Percentiles rank a stretch among this genome's conserved stretches.
phyloP scores from a whole-genome alignment of 2,888 invertebrate genomes.

The Gibbula magus region DNA sequence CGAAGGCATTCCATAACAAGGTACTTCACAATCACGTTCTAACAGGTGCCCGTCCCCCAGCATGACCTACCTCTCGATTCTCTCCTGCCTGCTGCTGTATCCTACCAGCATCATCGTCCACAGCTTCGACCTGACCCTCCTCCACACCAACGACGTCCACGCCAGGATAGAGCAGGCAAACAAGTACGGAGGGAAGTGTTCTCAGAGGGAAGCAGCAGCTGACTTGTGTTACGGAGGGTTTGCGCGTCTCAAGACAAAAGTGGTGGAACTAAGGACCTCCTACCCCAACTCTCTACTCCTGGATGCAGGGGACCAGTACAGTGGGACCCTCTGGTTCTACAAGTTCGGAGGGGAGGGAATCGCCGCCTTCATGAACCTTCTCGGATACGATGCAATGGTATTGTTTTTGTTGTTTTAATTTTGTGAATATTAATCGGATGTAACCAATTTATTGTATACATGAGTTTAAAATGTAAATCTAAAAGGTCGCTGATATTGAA shows the following conservation, averaged over 20 bases:
- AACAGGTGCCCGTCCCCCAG: too few relatives aligned
- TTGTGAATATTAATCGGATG: too few relatives aligned
- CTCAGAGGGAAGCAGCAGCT: slow-evolving; percentile 69
- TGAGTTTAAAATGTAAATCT: too few relatives aligned
- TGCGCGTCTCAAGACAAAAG: slow-evolving; percentile 78
- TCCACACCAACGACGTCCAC: slow-evolving; percentile 95
- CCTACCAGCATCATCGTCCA: too few relatives aligned
- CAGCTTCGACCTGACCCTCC: slow-evolving; percentile 84
- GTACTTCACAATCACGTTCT: too few relatives aligned
- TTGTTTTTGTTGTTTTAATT: too few relatives aligned
- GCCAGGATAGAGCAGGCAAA: slow-evolving; percentile 88
- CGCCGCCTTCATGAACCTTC: slow-evolving; percentile 84
- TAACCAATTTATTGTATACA: too few relatives aligned
- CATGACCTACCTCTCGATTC: too few relatives aligned
- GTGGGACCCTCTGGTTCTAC: too few relatives aligned
- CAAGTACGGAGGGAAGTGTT: slow-evolving; percentile 80
- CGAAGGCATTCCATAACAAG: too few relatives aligned
- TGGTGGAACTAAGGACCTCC: slow-evolving; percentile 46
- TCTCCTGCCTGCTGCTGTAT: too few relatives aligned
- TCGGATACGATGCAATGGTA: slow-evolving; percentile 87
- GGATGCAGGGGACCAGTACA: slow-evolving; percentile 94
- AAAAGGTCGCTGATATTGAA: too few relatives aligned
- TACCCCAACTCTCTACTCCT: slow-evolving; percentile 80
- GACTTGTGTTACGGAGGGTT: slow-evolving; percentile 89
- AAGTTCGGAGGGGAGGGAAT: slow-evolving; percentile 88